Evolutionary conservation across 1,140 invertebrate species (phyloP), one percentile per base, ranked within the genome.

Genomic region (Drosophila azteca): DNA sequence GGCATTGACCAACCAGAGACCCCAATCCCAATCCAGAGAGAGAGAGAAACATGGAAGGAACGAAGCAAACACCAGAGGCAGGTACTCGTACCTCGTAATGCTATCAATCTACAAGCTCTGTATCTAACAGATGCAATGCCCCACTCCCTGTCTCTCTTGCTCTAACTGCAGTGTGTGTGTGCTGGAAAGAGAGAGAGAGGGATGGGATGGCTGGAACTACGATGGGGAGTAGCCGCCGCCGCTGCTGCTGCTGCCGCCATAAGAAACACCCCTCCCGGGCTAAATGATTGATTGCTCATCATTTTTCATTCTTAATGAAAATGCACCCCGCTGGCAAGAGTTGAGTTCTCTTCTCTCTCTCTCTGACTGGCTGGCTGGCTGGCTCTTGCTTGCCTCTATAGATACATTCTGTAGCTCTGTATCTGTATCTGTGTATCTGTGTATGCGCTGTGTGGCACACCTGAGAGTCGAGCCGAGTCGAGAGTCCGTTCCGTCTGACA

Each of bases 281-380:
- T 70, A 68, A 91, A 91, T 91, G 90, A 91, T 91, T 91, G 90
- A 91, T 91, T 91, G 90, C 82, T 91, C 90, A 90, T 91, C 90
- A 91, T 91, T 91, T 91, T 90, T 91, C 90, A 91, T 91, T 91
- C 90, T 91, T 91, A 91, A 91, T 91, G 90, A 91, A 91, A 91
- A 91, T 91, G 90, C 90, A 91, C 90, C 90, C 90, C 83, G 90
- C 90, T 91, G 90, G 87, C 87, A 79, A 79, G 79, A 83, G 83
- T 78, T 83, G 80, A 52, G 59, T 49, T 75, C 57, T 52, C 55
- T 52, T 75, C 57, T 52, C 55, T 52, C 58, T 71, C 53, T 45
- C 46, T 46, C 65, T 80, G 77, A 72, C 60, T 82, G 59, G 62
- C 48, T 74, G 71, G 62, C 60, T 80, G 62, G 29, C 29, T 20